Percentiles rank a stretch among this genome's conserved stretches.
Evolutionary conservation across 2,113 vertebrate species (phyloP).

Genomic region (Anolis sagrei): DNA sequence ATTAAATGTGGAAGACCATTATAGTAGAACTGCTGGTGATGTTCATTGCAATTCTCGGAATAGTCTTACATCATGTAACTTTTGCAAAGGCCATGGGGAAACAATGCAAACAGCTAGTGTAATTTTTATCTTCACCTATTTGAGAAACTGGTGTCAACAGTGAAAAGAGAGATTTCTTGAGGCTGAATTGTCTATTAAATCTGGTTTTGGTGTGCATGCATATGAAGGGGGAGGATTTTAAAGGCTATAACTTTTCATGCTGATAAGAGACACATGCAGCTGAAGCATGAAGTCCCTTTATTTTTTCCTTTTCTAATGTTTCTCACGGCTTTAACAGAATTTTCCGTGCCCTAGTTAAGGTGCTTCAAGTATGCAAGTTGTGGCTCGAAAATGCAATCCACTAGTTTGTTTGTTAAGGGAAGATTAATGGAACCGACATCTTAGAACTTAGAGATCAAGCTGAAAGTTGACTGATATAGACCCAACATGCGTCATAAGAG

Average conservation of each 20-base stretch:
- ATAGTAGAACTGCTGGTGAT: not conserved
- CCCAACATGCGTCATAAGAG: slow-evolving; percentile 20
- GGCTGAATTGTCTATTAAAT: not conserved
- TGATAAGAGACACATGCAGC: not conserved
- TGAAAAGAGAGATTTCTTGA: not conserved
- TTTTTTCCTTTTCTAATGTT: not conserved
- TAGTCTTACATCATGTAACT: not conserved
- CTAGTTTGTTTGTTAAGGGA: not conserved
- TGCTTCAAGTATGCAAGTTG: not conserved
- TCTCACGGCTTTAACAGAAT: not conserved
- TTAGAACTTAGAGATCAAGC: slow-evolving; percentile 30
- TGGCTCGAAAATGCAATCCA: slow-evolving; percentile 7
- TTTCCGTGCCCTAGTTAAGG: not conserved
- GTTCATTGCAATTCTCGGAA: not conserved
- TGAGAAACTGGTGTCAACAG: not conserved
- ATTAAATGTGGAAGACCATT: not conserved
- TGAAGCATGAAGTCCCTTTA: not conserved
- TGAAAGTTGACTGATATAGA: slow-evolving; percentile 14
- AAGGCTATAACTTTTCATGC: not conserved
- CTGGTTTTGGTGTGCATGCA: fast-evolving
- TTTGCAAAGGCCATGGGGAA: not conserved
- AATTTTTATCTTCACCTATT: not conserved
- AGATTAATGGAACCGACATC: slow-evolving; percentile 37
- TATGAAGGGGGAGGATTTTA: not conserved
- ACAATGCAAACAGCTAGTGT: not conserved